phyloP scores from a whole-genome alignment of 92 coral and sea anemone genomes.

The Siderastrea siderea region DNA sequence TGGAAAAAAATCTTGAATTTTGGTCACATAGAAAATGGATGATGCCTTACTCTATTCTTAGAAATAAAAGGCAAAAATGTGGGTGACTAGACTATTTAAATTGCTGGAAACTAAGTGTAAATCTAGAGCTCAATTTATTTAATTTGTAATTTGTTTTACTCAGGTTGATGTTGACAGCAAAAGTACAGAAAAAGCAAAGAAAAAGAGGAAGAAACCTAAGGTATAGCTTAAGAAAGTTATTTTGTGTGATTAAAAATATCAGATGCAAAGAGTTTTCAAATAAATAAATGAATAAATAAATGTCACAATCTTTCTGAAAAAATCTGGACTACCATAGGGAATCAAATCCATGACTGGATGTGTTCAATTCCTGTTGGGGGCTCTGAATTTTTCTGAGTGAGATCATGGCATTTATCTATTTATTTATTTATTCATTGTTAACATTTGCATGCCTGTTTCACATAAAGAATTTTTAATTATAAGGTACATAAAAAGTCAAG shows the following conservation, averaged over 20 bases:
- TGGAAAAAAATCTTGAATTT: too few species aligned
- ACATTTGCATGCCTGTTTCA: not conserved
- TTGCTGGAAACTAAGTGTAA: not conserved
- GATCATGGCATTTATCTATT: too few species aligned
- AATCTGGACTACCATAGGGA: too few species aligned
- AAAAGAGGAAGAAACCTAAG: slow-evolving; percentile 38
- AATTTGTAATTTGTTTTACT: not conserved
- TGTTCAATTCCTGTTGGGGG: too few species aligned
- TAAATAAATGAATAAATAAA: not conserved
- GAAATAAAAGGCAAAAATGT: too few species aligned
- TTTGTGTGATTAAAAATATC: not conserved
- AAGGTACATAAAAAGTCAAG: not conserved
- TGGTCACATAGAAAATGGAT: too few species aligned
- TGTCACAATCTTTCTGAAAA: not conserved
- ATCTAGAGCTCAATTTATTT: not conserved
- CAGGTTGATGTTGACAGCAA: not conserved
- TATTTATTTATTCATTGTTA: too few species aligned
- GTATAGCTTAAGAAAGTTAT: not conserved
- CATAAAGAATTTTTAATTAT: not conserved
- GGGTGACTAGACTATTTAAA: not conserved
- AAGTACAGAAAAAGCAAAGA: slow-evolving; percentile 21
- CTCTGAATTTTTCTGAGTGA: too few species aligned
- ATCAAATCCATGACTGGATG: too few species aligned
- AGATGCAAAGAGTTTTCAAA: not conserved
- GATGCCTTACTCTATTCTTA: too few species aligned